phyloP scores from a whole-genome alignment of 2,797 vertebrate genomes.

The Thalassophryne amazonica region DNA sequence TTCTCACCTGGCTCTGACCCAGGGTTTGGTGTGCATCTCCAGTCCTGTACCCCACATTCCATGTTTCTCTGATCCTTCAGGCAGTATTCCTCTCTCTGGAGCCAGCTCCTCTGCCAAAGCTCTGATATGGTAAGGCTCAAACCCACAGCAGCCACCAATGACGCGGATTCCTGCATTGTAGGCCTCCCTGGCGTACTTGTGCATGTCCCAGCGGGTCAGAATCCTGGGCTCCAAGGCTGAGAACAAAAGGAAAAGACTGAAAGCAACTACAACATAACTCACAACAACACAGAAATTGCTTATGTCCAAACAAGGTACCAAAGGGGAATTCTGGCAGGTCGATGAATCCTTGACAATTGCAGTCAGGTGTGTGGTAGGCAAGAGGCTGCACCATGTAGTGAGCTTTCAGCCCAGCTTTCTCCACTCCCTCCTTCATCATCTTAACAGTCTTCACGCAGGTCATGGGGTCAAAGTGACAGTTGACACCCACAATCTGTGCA shows the following conservation, averaged over 20 bases:
- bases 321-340: constrained; percentile 33
- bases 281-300: fast-evolving
- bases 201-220: constrained; percentile 85
- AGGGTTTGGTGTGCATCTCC: constrained; percentile 89
- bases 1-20: constrained; percentile 86
- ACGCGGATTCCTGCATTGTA: constrained; percentile 82
- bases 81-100: constrained; percentile 79
- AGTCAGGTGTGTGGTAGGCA: constrained; percentile 92
- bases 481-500: constrained; percentile 89
- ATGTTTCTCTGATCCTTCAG: constrained; percentile 83
- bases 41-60: constrained; percentile 81
- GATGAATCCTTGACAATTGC: constrained; percentile 92
- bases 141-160: constrained; percentile 89
- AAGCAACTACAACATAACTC: fast-evolving
- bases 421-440: constrained; percentile 92
- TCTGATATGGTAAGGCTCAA: constrained; percentile 87
- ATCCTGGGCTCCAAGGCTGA: constrained; percentile 86
- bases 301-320: constrained; percentile 11
- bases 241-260: background rate
- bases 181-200: constrained; percentile 85
- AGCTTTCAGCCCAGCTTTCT: constrained; percentile 85
- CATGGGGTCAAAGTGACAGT: constrained; percentile 94
- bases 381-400: constrained; percentile 91
- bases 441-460: constrained; percentile 84
- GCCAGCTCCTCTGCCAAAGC: constrained; percentile 85